phyloP scores from a whole-genome alignment of 2,797 vertebrate genomes.

The Sebastes elongatus region DNA sequence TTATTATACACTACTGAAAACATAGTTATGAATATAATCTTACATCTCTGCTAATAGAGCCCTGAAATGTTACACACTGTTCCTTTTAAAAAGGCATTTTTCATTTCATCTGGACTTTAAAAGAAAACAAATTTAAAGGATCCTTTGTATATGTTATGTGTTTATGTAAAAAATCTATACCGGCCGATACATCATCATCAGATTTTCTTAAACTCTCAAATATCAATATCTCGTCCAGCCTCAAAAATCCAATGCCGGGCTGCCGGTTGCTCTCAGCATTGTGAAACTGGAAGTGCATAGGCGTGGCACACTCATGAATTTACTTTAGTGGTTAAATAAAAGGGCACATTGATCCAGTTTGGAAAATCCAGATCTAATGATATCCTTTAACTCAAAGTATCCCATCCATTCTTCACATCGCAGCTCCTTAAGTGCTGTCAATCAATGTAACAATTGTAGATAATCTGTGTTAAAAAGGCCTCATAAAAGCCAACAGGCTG shows the following conservation, averaged over 20 bases:
- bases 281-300: neutral
- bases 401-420: slow-evolving; percentile 27
- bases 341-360: slow-evolving; percentile 43
- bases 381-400: slow-evolving; percentile 30
- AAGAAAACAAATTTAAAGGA: neutral
- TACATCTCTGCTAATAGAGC: too few relatives aligned
- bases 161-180: neutral
- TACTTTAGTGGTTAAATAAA: neutral
- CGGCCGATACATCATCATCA: neutral
- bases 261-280: neutral
- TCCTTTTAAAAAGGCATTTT: too few relatives aligned
- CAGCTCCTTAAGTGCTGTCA: slow-evolving; percentile 56
- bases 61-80: too few relatives aligned
- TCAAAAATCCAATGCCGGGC: neutral
- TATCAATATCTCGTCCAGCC: neutral
- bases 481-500: slow-evolving; percentile 42
- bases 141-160: neutral
- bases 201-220: neutral
- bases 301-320: neutral
- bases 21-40: too few relatives aligned
- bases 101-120: neutral
- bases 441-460: slow-evolving; percentile 58
- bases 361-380: slow-evolving; percentile 38
- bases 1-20: too few relatives aligned
- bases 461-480: slow-evolving; percentile 56